These are phyloP conservation scores for Cryptophagus acutangulus DNA, from an alignment of 2,888 invertebrate genomes.

Conservation along the genomic window DNA sequence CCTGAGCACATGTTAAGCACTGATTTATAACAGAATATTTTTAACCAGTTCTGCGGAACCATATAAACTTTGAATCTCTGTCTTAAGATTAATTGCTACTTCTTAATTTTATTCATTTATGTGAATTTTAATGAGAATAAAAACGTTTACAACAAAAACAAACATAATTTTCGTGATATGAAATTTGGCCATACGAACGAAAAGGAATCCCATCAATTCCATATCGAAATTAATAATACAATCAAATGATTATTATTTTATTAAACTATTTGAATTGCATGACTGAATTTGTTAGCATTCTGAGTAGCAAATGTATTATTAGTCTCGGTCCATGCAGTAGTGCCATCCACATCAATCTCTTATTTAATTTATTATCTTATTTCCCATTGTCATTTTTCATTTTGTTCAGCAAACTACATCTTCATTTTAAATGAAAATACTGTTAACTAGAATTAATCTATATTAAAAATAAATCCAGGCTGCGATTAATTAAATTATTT, in stretches of 20 bases:
- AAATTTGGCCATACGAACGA: too few relatives aligned
- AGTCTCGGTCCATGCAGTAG: constrained; percentile 38
- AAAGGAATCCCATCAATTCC: too few relatives aligned
- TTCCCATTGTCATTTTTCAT: constrained; percentile 35
- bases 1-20: constrained; percentile 41
- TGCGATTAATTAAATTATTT: background rate
- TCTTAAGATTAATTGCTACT: constrained; percentile 30
- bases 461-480: background rate
- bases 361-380: constrained; percentile 44
- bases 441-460: constrained; percentile 12
- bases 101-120: constrained; percentile 36
- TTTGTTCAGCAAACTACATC: constrained; percentile 19
- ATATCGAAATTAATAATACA: too few relatives aligned
- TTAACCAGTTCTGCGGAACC: constrained; percentile 39
- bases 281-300: constrained; percentile 20
- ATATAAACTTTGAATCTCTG: constrained; percentile 31
- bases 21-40: constrained; percentile 43
- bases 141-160: constrained; percentile 7
- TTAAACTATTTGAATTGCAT: too few relatives aligned
- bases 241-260: too few relatives aligned
- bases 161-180: constrained; percentile 6
- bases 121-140: constrained; percentile 35
- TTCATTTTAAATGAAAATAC: constrained; percentile 23
- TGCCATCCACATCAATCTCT: constrained; percentile 43
- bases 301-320: constrained; percentile 29